Evolutionary conservation across 2,888 invertebrate species (phyloP).

Genomic region (Metopia argyrocephala): DNA sequence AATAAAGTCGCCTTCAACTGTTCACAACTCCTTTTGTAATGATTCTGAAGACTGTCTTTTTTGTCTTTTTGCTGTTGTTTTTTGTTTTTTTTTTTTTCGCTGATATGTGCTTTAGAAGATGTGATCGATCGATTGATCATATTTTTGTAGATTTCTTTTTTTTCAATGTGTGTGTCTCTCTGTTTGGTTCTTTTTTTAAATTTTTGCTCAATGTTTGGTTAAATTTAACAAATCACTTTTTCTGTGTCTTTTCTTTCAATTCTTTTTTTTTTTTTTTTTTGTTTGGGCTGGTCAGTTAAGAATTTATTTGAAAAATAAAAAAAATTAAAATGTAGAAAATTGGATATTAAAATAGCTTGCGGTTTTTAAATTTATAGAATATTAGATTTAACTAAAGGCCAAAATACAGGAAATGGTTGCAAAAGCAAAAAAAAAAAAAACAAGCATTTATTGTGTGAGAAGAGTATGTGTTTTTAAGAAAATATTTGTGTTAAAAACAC

Average conservation of each 20-base stretch:
- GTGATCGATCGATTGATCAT: conserved; percentile 67
- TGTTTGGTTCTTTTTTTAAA: conserved; percentile 31
- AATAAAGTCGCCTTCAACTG: no score
- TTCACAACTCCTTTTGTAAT: background rate
- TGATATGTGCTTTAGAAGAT: conserved; percentile 56
- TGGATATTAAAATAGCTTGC: conserved; percentile 62
- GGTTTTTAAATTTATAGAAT: conserved; percentile 61
- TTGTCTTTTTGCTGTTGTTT: background rate
- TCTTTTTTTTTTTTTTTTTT: background rate
- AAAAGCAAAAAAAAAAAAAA: conserved; percentile 18
- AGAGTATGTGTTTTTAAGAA: background rate
- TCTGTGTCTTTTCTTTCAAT: background rate
- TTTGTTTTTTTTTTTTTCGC: conserved; percentile 17
- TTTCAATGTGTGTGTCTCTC: background rate
- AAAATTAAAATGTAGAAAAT: conserved; percentile 49
- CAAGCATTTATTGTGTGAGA: background rate
- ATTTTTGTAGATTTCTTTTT: conserved; percentile 44
- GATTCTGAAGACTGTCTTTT: background rate
- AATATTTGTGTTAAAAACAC: background rate
- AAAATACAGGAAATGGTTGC: conserved; percentile 43
- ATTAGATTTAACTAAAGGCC: conserved; percentile 51
- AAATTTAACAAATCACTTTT: conserved; percentile 54
- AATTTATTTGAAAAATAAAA: conserved; percentile 24
- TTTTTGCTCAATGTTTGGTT: conserved; percentile 53
- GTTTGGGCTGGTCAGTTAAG: conserved; percentile 55